Percentiles rank a stretch among this genome's conserved stretches.
Conservation (phyloP, 2,888 invertebrate genomes). For the Oscheius sp. region DNA sequence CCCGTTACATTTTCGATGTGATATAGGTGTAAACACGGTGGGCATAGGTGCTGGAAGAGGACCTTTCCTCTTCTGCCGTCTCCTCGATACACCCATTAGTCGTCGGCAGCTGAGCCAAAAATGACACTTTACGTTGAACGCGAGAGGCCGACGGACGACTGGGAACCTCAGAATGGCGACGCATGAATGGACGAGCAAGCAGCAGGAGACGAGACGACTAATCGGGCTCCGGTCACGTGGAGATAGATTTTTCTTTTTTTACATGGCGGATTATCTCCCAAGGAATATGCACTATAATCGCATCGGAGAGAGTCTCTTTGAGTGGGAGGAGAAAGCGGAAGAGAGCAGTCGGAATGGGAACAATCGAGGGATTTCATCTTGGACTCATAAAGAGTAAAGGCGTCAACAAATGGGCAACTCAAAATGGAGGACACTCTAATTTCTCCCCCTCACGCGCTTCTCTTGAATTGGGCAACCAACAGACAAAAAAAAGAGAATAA, state of each 20-base stretch:
- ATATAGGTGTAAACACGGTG: background rate
- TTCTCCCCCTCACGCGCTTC: background rate
- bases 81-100: background rate
- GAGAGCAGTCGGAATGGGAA: no score
- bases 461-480: no score
- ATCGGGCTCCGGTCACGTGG: no score
- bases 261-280: no score
- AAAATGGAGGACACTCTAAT: background rate
- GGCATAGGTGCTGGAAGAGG: constrained; percentile 2
- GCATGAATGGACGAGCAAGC: background rate
- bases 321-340: no score
- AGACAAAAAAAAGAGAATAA: background rate
- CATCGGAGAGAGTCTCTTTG: no score
- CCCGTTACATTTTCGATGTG: background rate
- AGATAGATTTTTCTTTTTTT: no score
- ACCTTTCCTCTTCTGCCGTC: background rate
- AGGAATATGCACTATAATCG: no score
- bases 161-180: constrained; percentile 12
- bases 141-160: background rate
- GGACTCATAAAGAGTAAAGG: background rate
- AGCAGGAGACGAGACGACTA: no score
- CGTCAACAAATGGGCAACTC: background rate
- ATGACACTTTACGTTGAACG: constrained; percentile 10
- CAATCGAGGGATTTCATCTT: background rate
- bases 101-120: constrained; percentile 19